Evolutionary conservation across 1,140 invertebrate genomes (phyloP).

Genomic region (Caenorhabditis briggsae): DNA sequence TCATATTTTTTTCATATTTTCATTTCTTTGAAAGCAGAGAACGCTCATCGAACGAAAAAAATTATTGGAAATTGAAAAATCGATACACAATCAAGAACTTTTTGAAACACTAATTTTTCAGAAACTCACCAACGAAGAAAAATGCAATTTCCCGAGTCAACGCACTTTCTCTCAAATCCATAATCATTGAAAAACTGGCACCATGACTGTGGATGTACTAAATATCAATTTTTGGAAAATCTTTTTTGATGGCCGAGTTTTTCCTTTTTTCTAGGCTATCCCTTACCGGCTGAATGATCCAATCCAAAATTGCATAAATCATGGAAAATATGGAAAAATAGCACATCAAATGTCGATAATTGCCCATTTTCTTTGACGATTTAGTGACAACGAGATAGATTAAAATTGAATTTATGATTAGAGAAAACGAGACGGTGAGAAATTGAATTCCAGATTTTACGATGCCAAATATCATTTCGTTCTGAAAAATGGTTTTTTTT

Average conservation of each 20-base stretch:
- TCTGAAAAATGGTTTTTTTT: background rate
- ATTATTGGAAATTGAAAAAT: too few species aligned
- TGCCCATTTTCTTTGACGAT: constrained; percentile 12
- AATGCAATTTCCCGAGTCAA: background rate
- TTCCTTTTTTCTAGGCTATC: background rate
- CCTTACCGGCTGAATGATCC: background rate
- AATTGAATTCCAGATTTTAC: background rate
- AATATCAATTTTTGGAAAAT: background rate
- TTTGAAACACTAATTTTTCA: background rate
- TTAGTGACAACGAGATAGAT: background rate
- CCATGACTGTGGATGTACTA: background rate
- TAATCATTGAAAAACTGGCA: background rate
- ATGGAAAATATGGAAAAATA: background rate
- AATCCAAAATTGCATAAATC: constrained; percentile 16
- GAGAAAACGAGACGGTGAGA: background rate
- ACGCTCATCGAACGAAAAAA: too few species aligned
- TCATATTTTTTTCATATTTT: too few species aligned
- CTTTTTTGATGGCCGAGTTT: too few species aligned
- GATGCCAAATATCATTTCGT: background rate
- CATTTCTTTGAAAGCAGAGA: too few species aligned
- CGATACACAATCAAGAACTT: too few species aligned
- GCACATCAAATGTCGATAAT: constrained; percentile 26
- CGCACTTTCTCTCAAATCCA: constrained; percentile 10
- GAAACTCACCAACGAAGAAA: constrained; percentile 20
- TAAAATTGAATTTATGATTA: background rate